phyloP scores from a whole-genome alignment of 2,113 vertebrate genomes.

The Perccottus glenii region DNA sequence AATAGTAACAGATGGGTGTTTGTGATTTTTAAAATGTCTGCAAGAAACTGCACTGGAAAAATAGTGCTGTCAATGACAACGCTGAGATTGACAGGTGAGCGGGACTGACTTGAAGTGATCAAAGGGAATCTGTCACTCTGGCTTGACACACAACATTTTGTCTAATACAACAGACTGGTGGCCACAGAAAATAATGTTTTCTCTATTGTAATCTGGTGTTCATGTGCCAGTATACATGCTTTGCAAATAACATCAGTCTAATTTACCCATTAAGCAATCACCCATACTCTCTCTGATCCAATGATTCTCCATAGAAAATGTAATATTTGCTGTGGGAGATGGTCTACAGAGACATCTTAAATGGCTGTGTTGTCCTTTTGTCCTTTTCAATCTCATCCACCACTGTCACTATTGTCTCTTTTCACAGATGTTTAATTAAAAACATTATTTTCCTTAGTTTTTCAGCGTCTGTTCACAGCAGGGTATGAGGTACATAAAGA shows the following conservation, averaged over 20 bases:
- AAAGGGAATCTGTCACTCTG: conserved; percentile 54
- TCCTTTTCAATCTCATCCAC: background rate
- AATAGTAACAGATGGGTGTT: background rate
- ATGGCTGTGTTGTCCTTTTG: conserved; percentile 3
- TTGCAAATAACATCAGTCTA: conserved; percentile 6
- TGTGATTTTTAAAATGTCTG: conserved; percentile 29
- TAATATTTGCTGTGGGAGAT: conserved; percentile 9
- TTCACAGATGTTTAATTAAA: conserved; percentile 2
- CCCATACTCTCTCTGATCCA: background rate
- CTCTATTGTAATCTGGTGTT: conserved; percentile 21
- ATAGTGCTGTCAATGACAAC: conserved; percentile 46
- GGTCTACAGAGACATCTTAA: background rate
- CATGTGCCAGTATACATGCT: conserved; percentile 3
- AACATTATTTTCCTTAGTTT: background rate
- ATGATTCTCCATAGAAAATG: background rate
- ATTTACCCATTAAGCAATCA: background rate
- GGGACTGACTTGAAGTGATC: conserved; percentile 42
- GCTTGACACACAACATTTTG: conserved; percentile 43
- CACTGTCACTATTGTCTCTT: background rate
- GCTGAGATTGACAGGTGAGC: conserved; percentile 60
- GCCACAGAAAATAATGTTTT: conserved; percentile 12
- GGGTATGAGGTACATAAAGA: background rate
- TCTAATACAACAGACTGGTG: conserved; percentile 31
- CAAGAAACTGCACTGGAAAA: conserved; percentile 37
- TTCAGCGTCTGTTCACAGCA: background rate